A percentile compares a stretch with the other conserved stretches of the same genome.
Evolutionary conservation across 1,140 invertebrate genomes (phyloP).

Genomic region (Marisa cornuarietis): DNA sequence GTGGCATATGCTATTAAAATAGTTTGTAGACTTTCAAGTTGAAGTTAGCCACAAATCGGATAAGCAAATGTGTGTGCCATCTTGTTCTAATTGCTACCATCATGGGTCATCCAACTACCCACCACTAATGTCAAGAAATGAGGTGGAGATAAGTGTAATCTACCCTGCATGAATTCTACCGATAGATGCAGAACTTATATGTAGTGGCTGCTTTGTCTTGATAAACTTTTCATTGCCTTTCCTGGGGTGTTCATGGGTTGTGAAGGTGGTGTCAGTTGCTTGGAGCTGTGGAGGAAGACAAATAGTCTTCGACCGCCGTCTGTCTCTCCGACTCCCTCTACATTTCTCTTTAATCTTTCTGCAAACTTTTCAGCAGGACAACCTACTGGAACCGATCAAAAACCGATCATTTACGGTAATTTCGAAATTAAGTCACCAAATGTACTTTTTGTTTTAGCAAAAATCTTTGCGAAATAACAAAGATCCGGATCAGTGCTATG

Average conservation of each 20-base stretch:
- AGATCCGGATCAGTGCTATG: no score
- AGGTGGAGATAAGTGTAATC: constrained; percentile 1
- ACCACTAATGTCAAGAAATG: not conserved
- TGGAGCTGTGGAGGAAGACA: no score
- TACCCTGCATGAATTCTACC: not conserved
- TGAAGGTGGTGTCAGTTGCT: no score
- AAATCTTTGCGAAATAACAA: no score
- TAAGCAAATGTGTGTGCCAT: not conserved
- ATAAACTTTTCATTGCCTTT: constrained; percentile 24
- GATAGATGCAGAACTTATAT: constrained; percentile 1
- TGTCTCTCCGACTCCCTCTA: no score
- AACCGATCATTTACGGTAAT: no score
- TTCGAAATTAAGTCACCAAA: no score
- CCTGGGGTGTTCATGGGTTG: not conserved
- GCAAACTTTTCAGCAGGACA: no score
- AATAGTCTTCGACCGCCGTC: no score
- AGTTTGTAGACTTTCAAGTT: not conserved
- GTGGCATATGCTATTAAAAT: not conserved
- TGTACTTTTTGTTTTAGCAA: no score
- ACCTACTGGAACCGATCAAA: no score
- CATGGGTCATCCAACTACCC: constrained; percentile 18
- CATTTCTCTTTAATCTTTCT: no score
- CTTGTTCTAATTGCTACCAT: constrained; percentile 21
- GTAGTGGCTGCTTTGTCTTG: constrained; percentile 10
- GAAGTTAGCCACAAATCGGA: constrained; percentile 4